These are phyloP conservation scores for Denticeps clupeoides DNA, from an alignment of 2,797 vertebrate genomes.

Conservation along the genomic window DNA sequence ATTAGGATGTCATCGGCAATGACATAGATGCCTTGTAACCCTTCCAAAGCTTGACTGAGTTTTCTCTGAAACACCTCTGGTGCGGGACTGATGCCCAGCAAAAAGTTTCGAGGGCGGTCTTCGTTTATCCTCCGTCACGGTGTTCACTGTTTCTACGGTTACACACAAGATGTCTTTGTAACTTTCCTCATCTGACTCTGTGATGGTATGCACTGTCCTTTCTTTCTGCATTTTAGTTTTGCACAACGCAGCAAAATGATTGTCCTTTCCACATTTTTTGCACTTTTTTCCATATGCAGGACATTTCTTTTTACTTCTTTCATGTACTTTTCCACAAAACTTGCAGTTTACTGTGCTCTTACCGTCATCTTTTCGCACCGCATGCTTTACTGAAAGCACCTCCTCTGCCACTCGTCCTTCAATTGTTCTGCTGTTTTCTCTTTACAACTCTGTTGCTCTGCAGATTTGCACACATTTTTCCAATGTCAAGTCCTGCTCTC, in stretches of 20 bases:
- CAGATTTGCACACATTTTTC: conserved; percentile 20
- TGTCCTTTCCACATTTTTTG: conserved; percentile 6
- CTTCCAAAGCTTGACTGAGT: conserved; percentile 13
- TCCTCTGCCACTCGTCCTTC: conserved; percentile 5
- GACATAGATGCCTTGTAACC: neutral
- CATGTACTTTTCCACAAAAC: neutral
- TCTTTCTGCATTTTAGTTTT: too few relatives aligned
- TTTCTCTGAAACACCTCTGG: conserved; percentile 20
- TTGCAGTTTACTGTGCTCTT: too few relatives aligned
- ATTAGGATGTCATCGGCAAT: conserved; percentile 2
- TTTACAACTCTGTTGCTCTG: conserved; percentile 15
- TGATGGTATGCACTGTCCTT: too few relatives aligned
- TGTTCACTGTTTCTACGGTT: too few relatives aligned
- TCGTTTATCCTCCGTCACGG: too few relatives aligned
- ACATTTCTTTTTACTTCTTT: conserved; percentile 4
- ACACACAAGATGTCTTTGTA: too few relatives aligned
- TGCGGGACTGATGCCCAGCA: conserved; percentile 14
- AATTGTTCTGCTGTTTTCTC: conserved; percentile 17
- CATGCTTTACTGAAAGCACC: conserved; percentile 8
- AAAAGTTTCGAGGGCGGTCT: too few relatives aligned
- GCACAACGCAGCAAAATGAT: conserved; percentile 8
- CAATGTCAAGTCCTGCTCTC: conserved; percentile 13
- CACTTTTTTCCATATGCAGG: conserved; percentile 4
- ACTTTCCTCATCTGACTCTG: too few relatives aligned
- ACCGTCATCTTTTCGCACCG: neutral